These are phyloP conservation scores for Chinchilla lanigera DNA, from an alignment of 2,113 vertebrate species.

Conservation along the genomic window DNA sequence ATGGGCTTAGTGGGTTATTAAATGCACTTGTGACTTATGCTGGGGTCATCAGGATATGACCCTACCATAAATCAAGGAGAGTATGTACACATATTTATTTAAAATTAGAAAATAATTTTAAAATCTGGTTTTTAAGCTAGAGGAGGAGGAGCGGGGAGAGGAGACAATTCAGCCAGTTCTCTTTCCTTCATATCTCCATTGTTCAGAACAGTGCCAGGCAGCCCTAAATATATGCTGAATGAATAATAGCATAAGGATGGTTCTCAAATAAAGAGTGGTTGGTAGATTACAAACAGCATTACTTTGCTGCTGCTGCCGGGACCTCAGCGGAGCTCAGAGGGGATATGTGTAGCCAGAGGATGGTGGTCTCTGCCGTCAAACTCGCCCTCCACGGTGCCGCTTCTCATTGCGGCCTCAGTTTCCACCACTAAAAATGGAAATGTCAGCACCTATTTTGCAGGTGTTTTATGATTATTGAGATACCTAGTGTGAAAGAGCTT, in stretches of 20 bases:
- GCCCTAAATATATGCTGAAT: background rate
- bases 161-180: background rate
- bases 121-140: background rate
- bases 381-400: background rate
- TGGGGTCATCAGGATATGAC: background rate
- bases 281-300: background rate
- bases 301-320: background rate
- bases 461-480: background rate
- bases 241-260: background rate
- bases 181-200: fast-evolving
- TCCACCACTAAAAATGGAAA: background rate
- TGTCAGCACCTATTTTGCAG: background rate
- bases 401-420: background rate
- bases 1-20: background rate
- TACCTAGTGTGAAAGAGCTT: background rate
- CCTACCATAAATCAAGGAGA: background rate
- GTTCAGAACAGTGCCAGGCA: background rate
- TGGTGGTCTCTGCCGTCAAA: background rate
- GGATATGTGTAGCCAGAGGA: fast-evolving
- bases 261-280: background rate
- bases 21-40: background rate
- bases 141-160: too few species aligned
- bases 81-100: background rate
- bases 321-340: background rate
- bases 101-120: background rate